Conservation (phyloP, 2,888 invertebrate species). For the Athalia cordata region DNA sequence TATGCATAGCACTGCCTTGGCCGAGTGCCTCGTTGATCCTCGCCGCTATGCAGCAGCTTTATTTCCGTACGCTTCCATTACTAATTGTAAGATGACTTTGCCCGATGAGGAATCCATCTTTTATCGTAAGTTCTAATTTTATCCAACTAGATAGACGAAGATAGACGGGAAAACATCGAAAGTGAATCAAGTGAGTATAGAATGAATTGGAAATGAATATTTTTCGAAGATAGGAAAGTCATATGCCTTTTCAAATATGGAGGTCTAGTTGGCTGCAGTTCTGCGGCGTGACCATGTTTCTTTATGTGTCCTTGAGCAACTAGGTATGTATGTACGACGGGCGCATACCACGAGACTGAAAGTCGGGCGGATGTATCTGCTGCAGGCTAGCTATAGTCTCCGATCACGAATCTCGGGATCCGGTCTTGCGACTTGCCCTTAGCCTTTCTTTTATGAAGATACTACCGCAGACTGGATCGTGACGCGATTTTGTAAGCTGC, state of each 20-base stretch:
- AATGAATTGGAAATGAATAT: too few species aligned
- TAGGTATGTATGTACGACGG: not conserved
- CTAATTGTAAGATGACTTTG: not conserved
- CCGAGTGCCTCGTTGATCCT: conserved; percentile 33
- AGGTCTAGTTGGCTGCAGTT: not conserved
- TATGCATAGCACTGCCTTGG: conserved; percentile 25
- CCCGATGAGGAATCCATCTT: not conserved
- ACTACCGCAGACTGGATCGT: not conserved
- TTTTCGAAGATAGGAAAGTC: too few species aligned
- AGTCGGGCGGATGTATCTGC: conserved; percentile 8
- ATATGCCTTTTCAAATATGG: too few species aligned
- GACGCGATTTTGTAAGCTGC: too few species aligned
- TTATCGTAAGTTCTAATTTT: not conserved
- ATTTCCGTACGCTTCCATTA: not conserved
- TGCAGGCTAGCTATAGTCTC: not conserved
- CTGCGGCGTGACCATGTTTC: not conserved
- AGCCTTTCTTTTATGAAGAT: conserved; percentile 1
- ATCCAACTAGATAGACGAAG: too few species aligned
- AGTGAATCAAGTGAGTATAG: too few species aligned
- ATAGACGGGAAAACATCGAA: too few species aligned
- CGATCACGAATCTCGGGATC: conserved; percentile 10
- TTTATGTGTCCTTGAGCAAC: conserved; percentile 12
- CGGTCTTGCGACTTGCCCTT: not conserved
- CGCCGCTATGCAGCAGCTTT: not conserved
- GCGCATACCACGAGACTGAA: not conserved